Evolutionary conservation across 2,113 vertebrate genomes (phyloP).

Genomic region (Oncorhynchus mykiss): DNA sequence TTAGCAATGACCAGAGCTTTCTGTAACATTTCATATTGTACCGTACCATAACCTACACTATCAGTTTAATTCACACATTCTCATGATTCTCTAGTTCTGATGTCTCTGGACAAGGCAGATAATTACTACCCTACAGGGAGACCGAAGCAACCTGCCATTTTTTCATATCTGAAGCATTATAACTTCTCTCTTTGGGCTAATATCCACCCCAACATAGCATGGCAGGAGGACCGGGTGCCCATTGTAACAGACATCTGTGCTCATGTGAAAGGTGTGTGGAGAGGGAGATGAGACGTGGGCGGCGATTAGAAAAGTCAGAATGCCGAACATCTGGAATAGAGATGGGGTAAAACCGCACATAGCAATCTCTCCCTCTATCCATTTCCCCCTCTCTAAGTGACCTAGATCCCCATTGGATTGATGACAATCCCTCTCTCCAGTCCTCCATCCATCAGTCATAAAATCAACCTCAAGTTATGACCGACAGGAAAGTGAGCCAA

Average conservation of each 20-base stretch:
- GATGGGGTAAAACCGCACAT: neutral
- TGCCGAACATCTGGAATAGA: conserved; percentile 14
- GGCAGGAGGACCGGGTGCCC: too few species aligned
- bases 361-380: neutral
- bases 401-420: neutral
- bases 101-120: conserved; percentile 22
- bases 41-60: neutral
- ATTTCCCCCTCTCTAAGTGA: neutral
- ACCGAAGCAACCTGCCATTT: conserved; percentile 49
- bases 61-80: conserved; percentile 30
- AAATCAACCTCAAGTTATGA: neutral
- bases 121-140: conserved; percentile 42
- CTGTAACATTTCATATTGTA: conserved; percentile 1
- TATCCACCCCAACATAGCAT: conserved; percentile 49
- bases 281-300: conserved; percentile 41
- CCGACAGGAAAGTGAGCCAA: neutral
- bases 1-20: neutral
- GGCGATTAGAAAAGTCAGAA: neutral
- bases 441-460: neutral
- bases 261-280: conserved; percentile 59
- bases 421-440: neutral
- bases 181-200: conserved; percentile 42
- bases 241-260: conserved; percentile 33
- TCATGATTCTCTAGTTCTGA: neutral
- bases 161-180: conserved; percentile 54